Percentiles rank a stretch among this genome's conserved stretches.
These are phyloP conservation scores for Dunckerocampus dactyliophorus DNA, from an alignment of 2,113 vertebrate genomes.

Conservation along the genomic window DNA sequence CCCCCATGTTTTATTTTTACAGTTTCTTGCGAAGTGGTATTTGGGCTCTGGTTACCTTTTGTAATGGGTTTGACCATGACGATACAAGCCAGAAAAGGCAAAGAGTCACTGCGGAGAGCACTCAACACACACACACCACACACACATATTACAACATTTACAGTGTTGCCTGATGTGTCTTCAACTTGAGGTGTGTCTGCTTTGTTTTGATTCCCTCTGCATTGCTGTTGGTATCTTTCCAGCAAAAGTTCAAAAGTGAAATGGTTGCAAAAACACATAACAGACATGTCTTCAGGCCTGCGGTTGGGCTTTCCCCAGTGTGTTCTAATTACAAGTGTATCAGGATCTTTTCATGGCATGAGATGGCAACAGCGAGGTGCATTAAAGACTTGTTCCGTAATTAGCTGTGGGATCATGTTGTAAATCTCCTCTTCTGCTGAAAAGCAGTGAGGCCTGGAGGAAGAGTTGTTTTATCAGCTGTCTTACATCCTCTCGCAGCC, in stretches of 20 bases:
- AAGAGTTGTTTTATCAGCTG: constrained; percentile 57
- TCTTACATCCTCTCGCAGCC: constrained; percentile 34
- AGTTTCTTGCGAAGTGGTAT: constrained; percentile 74
- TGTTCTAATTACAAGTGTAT: constrained; percentile 55
- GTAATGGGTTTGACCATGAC: constrained; percentile 69
- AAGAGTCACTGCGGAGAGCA: constrained; percentile 40
- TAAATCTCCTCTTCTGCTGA: constrained; percentile 55
- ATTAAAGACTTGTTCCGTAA: constrained; percentile 61
- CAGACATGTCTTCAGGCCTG: constrained; percentile 43
- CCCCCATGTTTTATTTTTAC: constrained; percentile 79
- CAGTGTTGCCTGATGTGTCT: constrained; percentile 25
- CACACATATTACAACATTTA: background rate
- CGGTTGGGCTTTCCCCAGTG: constrained; percentile 62
- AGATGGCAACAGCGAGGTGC: constrained; percentile 37
- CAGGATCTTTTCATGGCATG: constrained; percentile 48
- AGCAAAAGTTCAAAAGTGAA: constrained; percentile 51
- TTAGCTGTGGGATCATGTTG: constrained; percentile 58
- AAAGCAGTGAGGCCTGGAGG: constrained; percentile 26
- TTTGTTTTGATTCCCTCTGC: constrained; percentile 49
- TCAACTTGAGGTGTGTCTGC: constrained; percentile 40
- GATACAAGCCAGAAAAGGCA: constrained; percentile 51
- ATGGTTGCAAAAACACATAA: constrained; percentile 37
- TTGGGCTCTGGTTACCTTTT: constrained; percentile 74
- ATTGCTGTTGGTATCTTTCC: constrained; percentile 33
- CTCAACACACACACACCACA: constrained; percentile 26